These are phyloP conservation scores for Geophilus truncorum DNA, from an alignment of 2,888 invertebrate genomes.

Conservation along the genomic window DNA sequence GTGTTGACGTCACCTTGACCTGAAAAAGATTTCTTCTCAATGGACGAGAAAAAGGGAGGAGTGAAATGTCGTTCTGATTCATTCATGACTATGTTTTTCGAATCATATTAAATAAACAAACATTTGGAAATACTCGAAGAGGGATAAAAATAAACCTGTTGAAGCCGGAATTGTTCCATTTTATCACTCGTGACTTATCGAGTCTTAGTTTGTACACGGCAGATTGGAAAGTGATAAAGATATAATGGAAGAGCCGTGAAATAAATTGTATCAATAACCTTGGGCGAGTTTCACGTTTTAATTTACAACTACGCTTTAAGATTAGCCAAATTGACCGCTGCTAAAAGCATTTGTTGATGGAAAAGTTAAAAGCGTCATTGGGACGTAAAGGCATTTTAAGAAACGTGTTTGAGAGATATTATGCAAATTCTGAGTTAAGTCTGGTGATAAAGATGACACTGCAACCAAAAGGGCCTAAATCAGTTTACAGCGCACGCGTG, in stretches of 20 bases:
- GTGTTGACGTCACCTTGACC: constrained; percentile 18
- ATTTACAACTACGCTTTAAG: neutral
- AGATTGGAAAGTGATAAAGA: neutral
- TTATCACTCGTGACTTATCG: neutral
- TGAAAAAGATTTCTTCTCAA: constrained; percentile 6
- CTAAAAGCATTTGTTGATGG: too few relatives aligned
- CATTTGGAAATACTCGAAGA: neutral
- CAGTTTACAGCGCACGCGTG: neutral
- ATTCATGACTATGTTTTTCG: neutral
- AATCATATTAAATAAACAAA: neutral
- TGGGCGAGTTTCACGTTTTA: neutral
- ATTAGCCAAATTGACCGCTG: too few relatives aligned
- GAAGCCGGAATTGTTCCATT: neutral
- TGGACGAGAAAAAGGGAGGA: constrained; percentile 14
- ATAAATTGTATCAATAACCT: neutral
- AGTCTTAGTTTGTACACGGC: too few relatives aligned
- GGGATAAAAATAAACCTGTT: neutral
- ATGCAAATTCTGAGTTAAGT: too few relatives aligned
- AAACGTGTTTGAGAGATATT: too few relatives aligned
- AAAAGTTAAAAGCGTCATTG: too few relatives aligned
- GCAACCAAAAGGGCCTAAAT: neutral
- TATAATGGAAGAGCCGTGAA: neutral
- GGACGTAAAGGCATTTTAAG: neutral
- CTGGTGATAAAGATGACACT: neutral
- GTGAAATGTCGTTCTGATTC: constrained; percentile 21